phyloP scores from a whole-genome alignment of 2,797 vertebrate genomes.

The Echeneis naucrates region DNA sequence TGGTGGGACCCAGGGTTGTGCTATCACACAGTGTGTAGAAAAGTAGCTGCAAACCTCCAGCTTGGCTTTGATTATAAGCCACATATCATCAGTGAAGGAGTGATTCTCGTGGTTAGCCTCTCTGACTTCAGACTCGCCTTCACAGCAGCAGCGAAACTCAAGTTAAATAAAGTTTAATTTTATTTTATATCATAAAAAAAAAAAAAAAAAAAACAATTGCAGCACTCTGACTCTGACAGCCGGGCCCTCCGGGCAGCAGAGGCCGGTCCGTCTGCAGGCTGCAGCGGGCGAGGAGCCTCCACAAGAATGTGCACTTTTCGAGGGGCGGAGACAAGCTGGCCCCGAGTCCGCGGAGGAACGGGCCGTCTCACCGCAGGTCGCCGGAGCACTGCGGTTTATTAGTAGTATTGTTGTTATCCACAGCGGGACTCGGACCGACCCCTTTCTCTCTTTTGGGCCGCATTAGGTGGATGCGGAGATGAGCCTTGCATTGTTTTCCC shows the following conservation, averaged over 20 bases:
- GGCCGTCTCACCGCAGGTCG: conserved; percentile 42
- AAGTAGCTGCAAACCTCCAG: background rate
- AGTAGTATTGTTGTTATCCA: too few species aligned
- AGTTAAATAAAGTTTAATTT: rapidly evolving
- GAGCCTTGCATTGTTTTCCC: conserved; percentile 10
- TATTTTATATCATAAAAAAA: too few species aligned
- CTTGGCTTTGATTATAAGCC: too few species aligned
- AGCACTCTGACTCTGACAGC: background rate
- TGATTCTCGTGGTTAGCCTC: background rate
- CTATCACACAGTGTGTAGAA: background rate
- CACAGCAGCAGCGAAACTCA: background rate
- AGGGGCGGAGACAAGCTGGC: conserved; percentile 81
- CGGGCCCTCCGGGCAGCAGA: conserved; percentile 40
- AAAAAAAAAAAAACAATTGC: background rate
- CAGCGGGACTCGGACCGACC: conserved; percentile 33
- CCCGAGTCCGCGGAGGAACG: conserved; percentile 57
- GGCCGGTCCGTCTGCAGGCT: conserved; percentile 54
- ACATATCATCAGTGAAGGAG: background rate
- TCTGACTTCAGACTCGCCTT: too few species aligned
- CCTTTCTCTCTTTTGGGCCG: conserved; percentile 45
- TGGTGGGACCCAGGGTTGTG: background rate
- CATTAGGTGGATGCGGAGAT: conserved; percentile 26
- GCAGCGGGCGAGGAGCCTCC: conserved; percentile 61
- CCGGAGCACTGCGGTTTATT: conserved; percentile 49
- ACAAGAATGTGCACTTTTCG: conserved; percentile 78